A percentile compares a stretch with the other conserved stretches of the same genome.
Evolutionary conservation across 2,113 vertebrate genomes (phyloP).

Genomic region (Vulpes ferrilata): DNA sequence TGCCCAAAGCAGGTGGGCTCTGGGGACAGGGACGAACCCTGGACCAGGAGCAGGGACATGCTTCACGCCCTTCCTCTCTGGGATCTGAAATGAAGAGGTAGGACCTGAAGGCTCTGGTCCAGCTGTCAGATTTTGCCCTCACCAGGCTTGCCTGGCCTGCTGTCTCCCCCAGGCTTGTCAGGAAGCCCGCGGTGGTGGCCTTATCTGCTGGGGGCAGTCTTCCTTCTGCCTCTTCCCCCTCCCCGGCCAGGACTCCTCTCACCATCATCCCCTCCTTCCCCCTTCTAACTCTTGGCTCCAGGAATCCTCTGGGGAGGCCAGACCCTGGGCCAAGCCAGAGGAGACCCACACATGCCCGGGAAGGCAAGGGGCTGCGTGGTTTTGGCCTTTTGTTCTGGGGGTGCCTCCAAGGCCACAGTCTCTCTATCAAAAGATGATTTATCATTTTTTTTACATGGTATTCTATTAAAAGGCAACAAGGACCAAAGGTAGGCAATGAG

Average conservation of each 20-base stretch:
- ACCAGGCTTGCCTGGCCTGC: neutral
- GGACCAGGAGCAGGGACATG: rapidly evolving
- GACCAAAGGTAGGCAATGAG: neutral
- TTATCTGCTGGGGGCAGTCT: slow-evolving; percentile 71
- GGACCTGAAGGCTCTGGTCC: neutral
- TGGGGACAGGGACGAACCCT: neutral
- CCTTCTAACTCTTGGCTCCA: neutral
- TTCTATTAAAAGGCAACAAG: neutral
- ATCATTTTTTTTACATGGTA: neutral
- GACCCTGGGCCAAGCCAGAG: neutral
- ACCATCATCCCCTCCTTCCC: slow-evolving; percentile 3
- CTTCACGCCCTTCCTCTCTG: neutral
- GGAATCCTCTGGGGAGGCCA: neutral
- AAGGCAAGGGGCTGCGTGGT: neutral
- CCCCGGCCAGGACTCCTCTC: neutral
- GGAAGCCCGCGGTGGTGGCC: neutral
- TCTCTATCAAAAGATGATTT: neutral
- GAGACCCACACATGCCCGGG: neutral
- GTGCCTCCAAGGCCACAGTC: rapidly evolving
- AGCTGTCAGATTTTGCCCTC: slow-evolving; percentile 32
- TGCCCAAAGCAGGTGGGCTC: rapidly evolving
- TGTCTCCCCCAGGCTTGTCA: neutral
- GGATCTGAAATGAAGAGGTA: neutral
- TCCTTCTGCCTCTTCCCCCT: neutral
- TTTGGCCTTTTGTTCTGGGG: neutral